A percentile compares a stretch with the other conserved stretches of the same genome.
These are phyloP conservation scores for Malurus melanocephalus DNA, from an alignment of 2,113 vertebrate species.

Conservation along the genomic window DNA sequence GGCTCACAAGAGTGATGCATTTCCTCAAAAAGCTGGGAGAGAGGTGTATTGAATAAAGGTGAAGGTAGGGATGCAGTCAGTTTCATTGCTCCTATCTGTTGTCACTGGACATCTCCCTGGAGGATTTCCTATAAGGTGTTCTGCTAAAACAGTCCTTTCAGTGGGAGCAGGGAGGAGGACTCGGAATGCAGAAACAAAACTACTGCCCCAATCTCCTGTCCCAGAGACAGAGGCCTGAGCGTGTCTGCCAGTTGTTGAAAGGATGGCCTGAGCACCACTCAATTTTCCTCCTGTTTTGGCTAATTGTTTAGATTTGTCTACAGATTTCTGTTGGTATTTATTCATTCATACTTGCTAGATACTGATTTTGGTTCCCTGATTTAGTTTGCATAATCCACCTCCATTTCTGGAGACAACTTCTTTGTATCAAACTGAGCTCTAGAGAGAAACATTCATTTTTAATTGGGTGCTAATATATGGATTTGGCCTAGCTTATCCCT, in stretches of 20 bases:
- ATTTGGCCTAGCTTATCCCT: background rate
- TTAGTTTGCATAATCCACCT: background rate
- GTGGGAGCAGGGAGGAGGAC: background rate
- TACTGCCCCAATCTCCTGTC: rapidly evolving
- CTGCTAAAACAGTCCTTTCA: background rate
- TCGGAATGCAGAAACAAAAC: background rate
- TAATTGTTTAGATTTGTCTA: background rate
- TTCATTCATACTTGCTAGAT: background rate
- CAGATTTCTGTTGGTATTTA: background rate
- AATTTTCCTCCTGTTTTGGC: background rate
- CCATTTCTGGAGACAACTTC: background rate
- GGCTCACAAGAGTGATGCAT: background rate
- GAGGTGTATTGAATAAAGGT: rapidly evolving
- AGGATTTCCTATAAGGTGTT: background rate
- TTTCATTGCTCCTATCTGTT: background rate
- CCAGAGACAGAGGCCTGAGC: background rate
- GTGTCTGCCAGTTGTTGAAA: background rate
- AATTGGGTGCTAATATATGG: background rate
- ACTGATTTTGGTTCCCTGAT: background rate
- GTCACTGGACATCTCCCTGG: background rate
- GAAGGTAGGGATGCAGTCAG: background rate
- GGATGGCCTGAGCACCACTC: background rate
- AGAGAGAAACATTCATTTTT: background rate
- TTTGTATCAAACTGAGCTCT: background rate
- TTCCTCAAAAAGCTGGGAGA: background rate